Percentiles rank a stretch among this genome's conserved stretches.
Conservation (phyloP, 2,113 vertebrate species). For the Lagopus leucura region DNA sequence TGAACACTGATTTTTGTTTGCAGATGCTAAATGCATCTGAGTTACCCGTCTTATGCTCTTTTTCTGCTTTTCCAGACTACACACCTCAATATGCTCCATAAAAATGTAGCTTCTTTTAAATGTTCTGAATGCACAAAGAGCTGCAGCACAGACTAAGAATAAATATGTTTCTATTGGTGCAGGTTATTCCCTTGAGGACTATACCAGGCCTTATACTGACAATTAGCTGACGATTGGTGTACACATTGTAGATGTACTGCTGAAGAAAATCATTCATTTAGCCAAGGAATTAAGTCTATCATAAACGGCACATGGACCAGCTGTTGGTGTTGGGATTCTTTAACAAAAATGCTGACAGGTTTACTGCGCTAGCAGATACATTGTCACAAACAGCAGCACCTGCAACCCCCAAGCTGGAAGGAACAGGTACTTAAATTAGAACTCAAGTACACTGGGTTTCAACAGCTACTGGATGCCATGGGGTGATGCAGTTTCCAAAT, state of each 20-base stretch:
- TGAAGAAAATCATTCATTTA: background rate
- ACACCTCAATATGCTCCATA: constrained; percentile 30
- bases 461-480: constrained; percentile 11
- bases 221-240: background rate
- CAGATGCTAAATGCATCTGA: constrained; percentile 22
- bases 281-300: background rate
- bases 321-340: background rate
- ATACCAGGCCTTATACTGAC: background rate
- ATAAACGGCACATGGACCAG: background rate
- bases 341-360: constrained; percentile 13
- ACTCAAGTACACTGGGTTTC: constrained; percentile 49
- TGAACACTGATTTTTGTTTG: constrained; percentile 51
- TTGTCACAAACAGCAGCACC: background rate
- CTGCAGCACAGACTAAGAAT: background rate
- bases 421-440: constrained; percentile 44
- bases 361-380: constrained; percentile 33
- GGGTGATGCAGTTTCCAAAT: constrained; percentile 36
- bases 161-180: background rate
- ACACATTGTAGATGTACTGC: background rate
- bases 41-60: constrained; percentile 32
- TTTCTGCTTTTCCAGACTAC: constrained; percentile 44
- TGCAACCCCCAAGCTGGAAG: constrained; percentile 30
- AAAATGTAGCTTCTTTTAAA: constrained; percentile 4
- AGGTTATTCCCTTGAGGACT: background rate
- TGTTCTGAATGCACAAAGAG: constrained; percentile 6